Evolutionary conservation across 2,888 invertebrate genomes (phyloP).

Genomic region (Heliconius hortense): DNA sequence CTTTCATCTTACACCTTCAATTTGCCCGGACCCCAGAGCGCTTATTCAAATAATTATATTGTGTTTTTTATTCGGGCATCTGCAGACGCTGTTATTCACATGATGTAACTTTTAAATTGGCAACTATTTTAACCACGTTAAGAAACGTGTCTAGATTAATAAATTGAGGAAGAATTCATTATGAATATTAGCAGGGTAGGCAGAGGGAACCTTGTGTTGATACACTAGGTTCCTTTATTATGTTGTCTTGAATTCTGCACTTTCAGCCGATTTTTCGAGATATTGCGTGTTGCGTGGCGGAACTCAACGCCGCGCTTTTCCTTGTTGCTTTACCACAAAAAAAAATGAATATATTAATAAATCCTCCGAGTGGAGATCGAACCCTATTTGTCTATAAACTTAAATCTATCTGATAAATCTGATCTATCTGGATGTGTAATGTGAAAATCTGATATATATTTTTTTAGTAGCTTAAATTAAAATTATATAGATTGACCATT

Average conservation of each 20-base stretch:
- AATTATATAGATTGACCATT: not conserved
- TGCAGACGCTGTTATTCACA: not conserved
- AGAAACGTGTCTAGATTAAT: not conserved
- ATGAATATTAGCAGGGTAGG: not conserved
- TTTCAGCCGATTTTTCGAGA: too few relatives aligned
- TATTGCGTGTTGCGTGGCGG: too few relatives aligned
- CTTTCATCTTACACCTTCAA: slow-evolving; percentile 29
- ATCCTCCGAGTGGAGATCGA: too few relatives aligned
- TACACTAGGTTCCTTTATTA: too few relatives aligned
- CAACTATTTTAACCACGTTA: not conserved
- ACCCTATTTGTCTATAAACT: too few relatives aligned
- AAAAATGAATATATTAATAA: too few relatives aligned
- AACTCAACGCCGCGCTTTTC: too few relatives aligned
- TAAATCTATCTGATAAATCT: too few relatives aligned
- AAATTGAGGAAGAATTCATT: not conserved
- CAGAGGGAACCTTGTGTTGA: too few relatives aligned
- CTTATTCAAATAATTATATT: slow-evolving; percentile 32
- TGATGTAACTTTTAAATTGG: slow-evolving; percentile 4
- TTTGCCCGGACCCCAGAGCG: slow-evolving; percentile 25
- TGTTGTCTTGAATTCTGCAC: too few relatives aligned
- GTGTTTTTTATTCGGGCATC: slow-evolving; percentile 14
- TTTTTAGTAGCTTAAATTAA: not conserved
- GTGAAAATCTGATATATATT: not conserved
- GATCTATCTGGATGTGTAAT: not conserved
- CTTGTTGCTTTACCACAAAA: too few relatives aligned